Conservation (phyloP, 2,113 vertebrate genomes). For the Nesogale talazaci region DNA sequence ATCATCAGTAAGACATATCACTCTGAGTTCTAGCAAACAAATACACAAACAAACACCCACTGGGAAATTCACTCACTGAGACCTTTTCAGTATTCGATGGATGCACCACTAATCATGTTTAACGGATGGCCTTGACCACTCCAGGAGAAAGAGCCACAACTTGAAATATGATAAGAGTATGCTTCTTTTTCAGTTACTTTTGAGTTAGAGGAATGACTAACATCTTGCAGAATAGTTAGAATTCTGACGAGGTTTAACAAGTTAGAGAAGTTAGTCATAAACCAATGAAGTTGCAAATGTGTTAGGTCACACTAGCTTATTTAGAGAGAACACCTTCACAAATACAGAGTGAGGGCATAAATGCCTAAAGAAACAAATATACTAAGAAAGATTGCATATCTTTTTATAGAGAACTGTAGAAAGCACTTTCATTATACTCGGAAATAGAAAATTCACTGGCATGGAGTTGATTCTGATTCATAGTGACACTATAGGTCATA, state of each 20-base stretch:
- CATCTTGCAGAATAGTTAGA: constrained; percentile 24
- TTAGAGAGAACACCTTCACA: constrained; percentile 26
- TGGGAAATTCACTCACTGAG: background rate
- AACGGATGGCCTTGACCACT: background rate
- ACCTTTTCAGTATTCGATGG: background rate
- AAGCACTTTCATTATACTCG: background rate
- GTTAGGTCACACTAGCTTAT: background rate
- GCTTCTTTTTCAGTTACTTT: background rate
- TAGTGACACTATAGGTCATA: too few species aligned
- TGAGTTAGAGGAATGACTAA: constrained; percentile 28
- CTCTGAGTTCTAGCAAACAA: background rate
- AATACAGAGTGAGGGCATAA: background rate
- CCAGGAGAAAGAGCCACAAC: background rate
- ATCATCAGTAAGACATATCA: background rate
- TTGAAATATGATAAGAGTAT: background rate
- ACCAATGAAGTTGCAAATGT: background rate
- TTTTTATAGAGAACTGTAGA: background rate
- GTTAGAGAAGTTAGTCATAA: constrained; percentile 41
- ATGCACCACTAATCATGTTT: background rate
- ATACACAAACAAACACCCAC: too few species aligned
- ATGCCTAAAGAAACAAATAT: background rate
- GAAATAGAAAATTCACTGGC: too few species aligned
- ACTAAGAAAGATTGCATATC: too few species aligned
- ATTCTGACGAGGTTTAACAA: constrained; percentile 12
- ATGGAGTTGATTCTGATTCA: too few species aligned